These are phyloP conservation scores for Thamnophis sirtalis DNA, from an alignment of 2,113 vertebrate species.

Conservation along the genomic window DNA sequence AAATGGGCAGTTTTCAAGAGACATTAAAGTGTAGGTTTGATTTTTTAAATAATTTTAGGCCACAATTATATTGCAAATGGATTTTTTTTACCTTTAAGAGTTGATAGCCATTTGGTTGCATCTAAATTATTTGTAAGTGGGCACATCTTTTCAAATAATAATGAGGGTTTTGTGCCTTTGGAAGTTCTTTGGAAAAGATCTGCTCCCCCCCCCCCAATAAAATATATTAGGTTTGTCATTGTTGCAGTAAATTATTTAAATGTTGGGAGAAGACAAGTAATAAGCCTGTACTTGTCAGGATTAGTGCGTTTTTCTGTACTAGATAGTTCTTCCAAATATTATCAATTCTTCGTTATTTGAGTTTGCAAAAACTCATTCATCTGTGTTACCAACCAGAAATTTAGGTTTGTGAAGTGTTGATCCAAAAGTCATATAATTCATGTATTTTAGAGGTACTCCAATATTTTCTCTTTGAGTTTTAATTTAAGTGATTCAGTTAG, in stretches of 20 bases:
- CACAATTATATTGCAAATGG: neutral
- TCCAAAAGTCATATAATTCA: neutral
- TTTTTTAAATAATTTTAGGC: neutral
- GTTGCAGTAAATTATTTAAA: neutral
- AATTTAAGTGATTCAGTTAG: neutral
- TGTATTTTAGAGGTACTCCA: neutral
- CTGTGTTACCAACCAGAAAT: neutral
- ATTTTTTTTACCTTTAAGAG: neutral
- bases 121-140: neutral
- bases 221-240: neutral
- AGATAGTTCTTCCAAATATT: neutral
- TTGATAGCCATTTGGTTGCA: neutral
- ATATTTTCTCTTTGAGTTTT: neutral
- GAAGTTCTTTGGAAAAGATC: neutral
- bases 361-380: neutral
- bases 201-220: neutral
- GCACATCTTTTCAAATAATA: neutral
- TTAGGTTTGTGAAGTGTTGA: neutral
- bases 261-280: neutral
- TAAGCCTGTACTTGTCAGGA: neutral
- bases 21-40: neutral
- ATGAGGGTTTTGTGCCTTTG: neutral
- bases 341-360: neutral
- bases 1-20: too few species aligned
- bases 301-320: neutral